Percentiles rank a stretch among this genome's conserved stretches.
Evolutionary conservation across 2,888 invertebrate genomes (phyloP).

Genomic region (Molanna angustata): DNA sequence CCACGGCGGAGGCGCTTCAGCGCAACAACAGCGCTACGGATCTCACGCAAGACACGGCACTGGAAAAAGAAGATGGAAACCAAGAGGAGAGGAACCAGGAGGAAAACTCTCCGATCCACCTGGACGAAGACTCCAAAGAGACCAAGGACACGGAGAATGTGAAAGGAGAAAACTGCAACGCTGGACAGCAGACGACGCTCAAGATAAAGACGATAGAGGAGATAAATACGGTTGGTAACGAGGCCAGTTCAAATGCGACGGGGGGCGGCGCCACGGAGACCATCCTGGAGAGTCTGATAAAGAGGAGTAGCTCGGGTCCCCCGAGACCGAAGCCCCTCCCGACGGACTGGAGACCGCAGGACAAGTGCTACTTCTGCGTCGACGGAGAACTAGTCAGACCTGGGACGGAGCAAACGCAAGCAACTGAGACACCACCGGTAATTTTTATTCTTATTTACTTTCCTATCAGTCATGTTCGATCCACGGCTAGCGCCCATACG

Average conservation of each 20-base stretch:
- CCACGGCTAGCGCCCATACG: too few species aligned
- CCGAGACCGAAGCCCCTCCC: constrained; percentile 43
- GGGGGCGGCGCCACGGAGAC: constrained; percentile 47
- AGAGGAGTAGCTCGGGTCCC: constrained; percentile 40
- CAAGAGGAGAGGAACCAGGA: constrained; percentile 33
- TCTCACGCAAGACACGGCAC: constrained; percentile 32
- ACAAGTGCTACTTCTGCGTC: constrained; percentile 83
- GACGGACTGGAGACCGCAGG: constrained; percentile 77
- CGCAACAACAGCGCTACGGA: constrained; percentile 45
- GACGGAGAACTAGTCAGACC: constrained; percentile 61
- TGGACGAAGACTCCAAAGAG: constrained; percentile 36
- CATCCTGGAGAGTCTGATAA: constrained; percentile 54
- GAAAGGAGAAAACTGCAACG: constrained; percentile 22
- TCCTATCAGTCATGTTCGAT: too few species aligned
- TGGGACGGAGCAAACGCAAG: constrained; percentile 48
- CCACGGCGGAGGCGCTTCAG: constrained; percentile 45
- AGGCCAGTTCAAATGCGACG: constrained; percentile 37
- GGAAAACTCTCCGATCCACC: constrained; percentile 11
- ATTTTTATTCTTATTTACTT: neutral
- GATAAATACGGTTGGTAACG: constrained; percentile 44
- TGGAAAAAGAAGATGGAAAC: constrained; percentile 23
- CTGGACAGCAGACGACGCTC: constrained; percentile 36
- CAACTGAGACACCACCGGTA: constrained; percentile 40
- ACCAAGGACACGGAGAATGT: constrained; percentile 21
- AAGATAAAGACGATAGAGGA: constrained; percentile 56